Conservation (phyloP, 2,888 invertebrate species). For the Drosophila multiciliata region DNA sequence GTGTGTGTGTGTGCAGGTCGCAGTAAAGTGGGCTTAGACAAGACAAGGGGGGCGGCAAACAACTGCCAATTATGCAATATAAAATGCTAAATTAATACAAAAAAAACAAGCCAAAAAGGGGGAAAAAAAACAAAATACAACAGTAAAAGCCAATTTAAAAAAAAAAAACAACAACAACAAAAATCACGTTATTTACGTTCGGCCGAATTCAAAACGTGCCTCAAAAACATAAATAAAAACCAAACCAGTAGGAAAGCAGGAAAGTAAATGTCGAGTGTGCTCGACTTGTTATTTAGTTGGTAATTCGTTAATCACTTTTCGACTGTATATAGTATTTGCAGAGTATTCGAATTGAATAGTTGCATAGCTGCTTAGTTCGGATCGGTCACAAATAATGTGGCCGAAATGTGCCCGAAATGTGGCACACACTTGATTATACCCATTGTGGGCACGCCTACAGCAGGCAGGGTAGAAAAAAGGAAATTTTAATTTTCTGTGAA, state of each 20-base stretch:
- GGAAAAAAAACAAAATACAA: constrained; percentile 17
- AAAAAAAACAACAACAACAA: constrained; percentile 16
- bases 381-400: not conserved
- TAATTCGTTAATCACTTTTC: no score
- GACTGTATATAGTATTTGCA: not conserved
- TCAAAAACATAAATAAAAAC: constrained; percentile 11
- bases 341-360: not conserved
- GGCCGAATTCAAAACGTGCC: constrained; percentile 55
- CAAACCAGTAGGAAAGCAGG: not conserved
- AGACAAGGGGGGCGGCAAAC: constrained; percentile 30
- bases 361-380: not conserved
- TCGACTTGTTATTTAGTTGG: not conserved
- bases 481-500: constrained; percentile 71
- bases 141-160: constrained; percentile 13
- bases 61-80: constrained; percentile 68
- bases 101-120: constrained; percentile 14
- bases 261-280: not conserved
- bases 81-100: constrained; percentile 64
- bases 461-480: constrained; percentile 23
- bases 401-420: not conserved
- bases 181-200: constrained; percentile 59
- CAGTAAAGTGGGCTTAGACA: constrained; percentile 52
- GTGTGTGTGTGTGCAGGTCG: not conserved
- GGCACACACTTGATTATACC: constrained; percentile 2
- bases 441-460: not conserved